Evolutionary conservation across 2,797 vertebrate genomes (phyloP).

Genomic region (Astyanax mexicanus): DNA sequence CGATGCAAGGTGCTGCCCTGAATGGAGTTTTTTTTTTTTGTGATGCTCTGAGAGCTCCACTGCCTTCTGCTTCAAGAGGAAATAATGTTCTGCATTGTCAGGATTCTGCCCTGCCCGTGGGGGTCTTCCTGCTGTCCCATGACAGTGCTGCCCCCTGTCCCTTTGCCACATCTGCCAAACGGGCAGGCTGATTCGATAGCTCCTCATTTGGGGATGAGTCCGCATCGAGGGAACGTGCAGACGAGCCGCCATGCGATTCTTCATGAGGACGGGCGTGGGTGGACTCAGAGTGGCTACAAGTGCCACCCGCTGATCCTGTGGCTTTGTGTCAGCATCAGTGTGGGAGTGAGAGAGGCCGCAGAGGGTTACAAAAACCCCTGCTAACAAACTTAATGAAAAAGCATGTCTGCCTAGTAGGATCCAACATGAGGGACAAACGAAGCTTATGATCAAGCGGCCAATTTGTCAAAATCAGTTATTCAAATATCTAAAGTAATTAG

Average conservation of each 20-base stretch:
- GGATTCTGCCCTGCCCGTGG: constrained; percentile 47
- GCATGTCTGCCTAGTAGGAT: constrained; percentile 64
- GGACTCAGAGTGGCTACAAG: constrained; percentile 74
- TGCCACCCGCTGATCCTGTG: constrained; percentile 68
- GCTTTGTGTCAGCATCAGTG: constrained; percentile 75
- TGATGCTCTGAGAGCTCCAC: constrained; percentile 1
- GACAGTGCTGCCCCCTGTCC: constrained; percentile 7
- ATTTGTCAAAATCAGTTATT: neutral
- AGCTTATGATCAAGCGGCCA: too few species aligned
- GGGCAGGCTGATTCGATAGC: constrained; percentile 36
- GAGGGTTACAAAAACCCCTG: constrained; percentile 73
- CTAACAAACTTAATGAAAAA: constrained; percentile 53
- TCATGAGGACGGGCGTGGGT: constrained; percentile 82
- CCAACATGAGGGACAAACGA: constrained; percentile 1
- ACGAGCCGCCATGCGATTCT: constrained; percentile 72
- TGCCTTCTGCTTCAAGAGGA: constrained; percentile 36
- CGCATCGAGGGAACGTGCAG: constrained; percentile 65
- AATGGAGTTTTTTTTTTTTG: neutral
- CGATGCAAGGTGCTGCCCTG: neutral
- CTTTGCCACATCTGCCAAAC: constrained; percentile 57
- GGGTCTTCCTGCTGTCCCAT: constrained; percentile 32
- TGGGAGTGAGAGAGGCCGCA: constrained; percentile 81
- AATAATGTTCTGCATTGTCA: constrained; percentile 64
- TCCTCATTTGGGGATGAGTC: constrained; percentile 66
- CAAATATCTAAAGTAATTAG: neutral